Evolutionary conservation across 2,797 vertebrate genomes (phyloP).

Genomic region (Sphenopsis melanotis): DNA sequence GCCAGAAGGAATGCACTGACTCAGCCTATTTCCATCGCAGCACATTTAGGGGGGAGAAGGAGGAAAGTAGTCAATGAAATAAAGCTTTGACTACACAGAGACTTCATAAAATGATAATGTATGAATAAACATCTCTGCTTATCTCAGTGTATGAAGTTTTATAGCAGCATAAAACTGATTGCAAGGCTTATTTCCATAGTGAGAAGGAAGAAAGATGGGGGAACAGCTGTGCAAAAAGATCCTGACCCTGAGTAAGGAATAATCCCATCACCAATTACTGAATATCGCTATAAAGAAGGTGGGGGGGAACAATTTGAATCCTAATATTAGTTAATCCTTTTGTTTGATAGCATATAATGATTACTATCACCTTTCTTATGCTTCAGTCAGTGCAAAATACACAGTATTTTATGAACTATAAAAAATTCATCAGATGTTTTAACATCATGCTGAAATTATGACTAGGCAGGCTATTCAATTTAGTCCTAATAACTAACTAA

Average conservation of each 20-base stretch:
- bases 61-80: background rate
- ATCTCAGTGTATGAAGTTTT: background rate
- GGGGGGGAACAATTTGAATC: background rate
- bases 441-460: background rate
- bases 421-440: background rate
- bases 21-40: background rate
- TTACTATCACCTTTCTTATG: background rate
- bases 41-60: background rate
- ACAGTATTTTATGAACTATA: background rate
- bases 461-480: background rate
- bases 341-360: background rate
- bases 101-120: background rate
- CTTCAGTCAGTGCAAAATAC: background rate
- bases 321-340: background rate
- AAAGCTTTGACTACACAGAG: background rate
- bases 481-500: background rate
- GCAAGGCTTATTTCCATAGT: background rate
- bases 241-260: background rate
- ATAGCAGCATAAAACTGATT: background rate
- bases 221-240: background rate
- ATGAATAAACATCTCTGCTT: background rate
- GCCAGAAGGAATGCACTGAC: slow-evolving; percentile 9
- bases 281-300: background rate
- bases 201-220: background rate
- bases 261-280: background rate